These are phyloP conservation scores for Dryobotodes eremita DNA, from an alignment of 2,888 invertebrate species.

Conservation along the genomic window DNA sequence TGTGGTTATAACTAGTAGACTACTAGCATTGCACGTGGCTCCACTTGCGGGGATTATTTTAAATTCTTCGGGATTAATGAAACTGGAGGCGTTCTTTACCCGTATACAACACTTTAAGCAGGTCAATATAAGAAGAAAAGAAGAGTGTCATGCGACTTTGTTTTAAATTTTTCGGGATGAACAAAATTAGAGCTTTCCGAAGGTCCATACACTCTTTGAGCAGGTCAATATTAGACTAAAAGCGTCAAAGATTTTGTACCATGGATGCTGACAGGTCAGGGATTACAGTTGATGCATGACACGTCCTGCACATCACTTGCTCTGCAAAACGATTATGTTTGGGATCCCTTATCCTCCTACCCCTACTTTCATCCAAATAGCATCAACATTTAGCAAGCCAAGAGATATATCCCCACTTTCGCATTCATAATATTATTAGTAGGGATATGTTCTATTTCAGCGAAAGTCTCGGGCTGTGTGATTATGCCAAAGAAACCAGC, in stretches of 20 bases:
- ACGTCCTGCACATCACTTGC: not conserved
- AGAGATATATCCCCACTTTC: not conserved
- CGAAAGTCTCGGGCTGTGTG: conserved; percentile 31
- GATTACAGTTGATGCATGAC: not conserved
- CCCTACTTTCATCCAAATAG: not conserved
- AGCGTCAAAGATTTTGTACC: not conserved
- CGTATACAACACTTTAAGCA: not conserved
- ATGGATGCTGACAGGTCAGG: not conserved
- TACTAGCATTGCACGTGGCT: not conserved
- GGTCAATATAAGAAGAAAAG: not conserved
- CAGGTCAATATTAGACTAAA: too few relatives aligned
- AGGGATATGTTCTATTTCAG: conserved; percentile 37
- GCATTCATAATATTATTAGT: not conserved
- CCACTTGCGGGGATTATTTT: not conserved
- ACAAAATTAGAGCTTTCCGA: not conserved
- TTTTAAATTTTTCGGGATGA: too few relatives aligned
- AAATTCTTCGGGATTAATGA: not conserved
- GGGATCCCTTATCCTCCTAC: not conserved
- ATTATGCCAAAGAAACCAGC: conserved; percentile 31
- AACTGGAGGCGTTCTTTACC: not conserved
- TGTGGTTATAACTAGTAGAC: not conserved
- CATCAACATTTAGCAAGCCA: not conserved
- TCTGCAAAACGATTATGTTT: not conserved
- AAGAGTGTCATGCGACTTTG: too few relatives aligned
- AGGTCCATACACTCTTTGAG: not conserved